Base-by-base conservation (phyloP, 1,140 invertebrate genomes). In the Papilio xuthus region DNA sequence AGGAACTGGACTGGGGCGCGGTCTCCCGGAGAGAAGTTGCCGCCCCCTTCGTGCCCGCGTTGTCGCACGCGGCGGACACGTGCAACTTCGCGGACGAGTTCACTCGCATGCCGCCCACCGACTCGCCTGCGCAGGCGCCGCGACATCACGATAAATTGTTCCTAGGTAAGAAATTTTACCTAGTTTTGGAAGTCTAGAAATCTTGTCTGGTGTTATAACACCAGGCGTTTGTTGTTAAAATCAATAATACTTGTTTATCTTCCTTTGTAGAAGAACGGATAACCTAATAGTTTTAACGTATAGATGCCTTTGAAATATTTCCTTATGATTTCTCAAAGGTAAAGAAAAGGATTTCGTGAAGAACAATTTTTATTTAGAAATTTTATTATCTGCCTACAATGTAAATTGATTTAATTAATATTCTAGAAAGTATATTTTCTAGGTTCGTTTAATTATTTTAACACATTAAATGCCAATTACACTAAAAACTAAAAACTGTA, bases 11-110 rank as follows among this genome's bases (percentile, higher is more conserved):
- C 88, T 99, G 98, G 98, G 93, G 95, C 13, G 96, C 96, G 41
- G 91, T 99, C 72, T 95, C 96, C 2, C 94, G 94, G 3, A 97
- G 98, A 86, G 95, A 96, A 79, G 95, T 98, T 28, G 90, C 95
- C 7, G 97, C 98, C 0, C 98, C 98, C 0, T 97, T 98, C 94
- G 96, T 97, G 77, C 98, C 98, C 15, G 95, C 95, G 42, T 97
- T 99, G 69, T 94, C 91, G 23, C 95, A 97, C 91, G 97, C 98
- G 89, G 94, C 98, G 71, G 99, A 99, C 94, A 98, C 98, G 6
- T 98, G 97, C 86, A 99, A 99, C 94, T 99, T 99, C 94, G 97
- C 98, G 37, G 97, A 98, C 80, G 98, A 99, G 94, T 99, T 99
- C 90, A 99, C 98, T 0, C 96, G 96, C 82, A 98, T 98, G 96